Evolutionary conservation across 2,113 vertebrate species (phyloP), one percentile per base, ranked within the genome.

Genomic region (Tragulus kanchil): DNA sequence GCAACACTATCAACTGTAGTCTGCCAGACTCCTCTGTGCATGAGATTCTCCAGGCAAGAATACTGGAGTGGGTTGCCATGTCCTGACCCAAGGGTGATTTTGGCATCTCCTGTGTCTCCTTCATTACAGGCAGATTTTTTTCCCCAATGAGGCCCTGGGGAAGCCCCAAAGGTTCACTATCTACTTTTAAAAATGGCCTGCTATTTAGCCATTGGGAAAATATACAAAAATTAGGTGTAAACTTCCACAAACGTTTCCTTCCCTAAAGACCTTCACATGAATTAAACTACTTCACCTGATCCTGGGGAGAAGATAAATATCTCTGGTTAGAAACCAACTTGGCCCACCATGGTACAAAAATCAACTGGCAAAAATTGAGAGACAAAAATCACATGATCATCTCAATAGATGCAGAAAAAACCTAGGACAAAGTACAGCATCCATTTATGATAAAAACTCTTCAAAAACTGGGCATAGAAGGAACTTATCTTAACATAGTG

Each of bases 251-350:
- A 17, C 11, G 31, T 36, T 87, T 87, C 79, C 64, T 83, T 90
- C 64, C 87, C 67, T 61, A 81, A 31, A 31, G n/a, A 93, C 16
- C 56, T 97, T 93, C 95, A 83, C 36, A 85, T 90, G 64, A 95
- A 85, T 85, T 73, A 67, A 93, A 64, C 3, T 45, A 92, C 8
- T 69, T 26, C 13, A 67, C n/a, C 54, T 42, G 75, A 71, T 4
- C 59, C 13, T 59, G 7, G 45, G 36, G n/a, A 94, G 45, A 82
- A 61, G 54, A 85, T 73, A 94, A 90, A 61, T 79, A 36, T 19
- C 15, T 93, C 13, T 83, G 14, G 8, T 45, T 96, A 87, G 91
- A 67, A 86, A 65, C 8, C 42, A 75, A 73, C 59, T 90, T 71
- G 59, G 10, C 36, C 45, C 15, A 5, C n/a, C n/a, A n/a, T n/a